Evolutionary conservation across 2,888 invertebrate species (phyloP), one percentile per base, ranked within the genome.

Genomic region (Hylaea fasciaria): DNA sequence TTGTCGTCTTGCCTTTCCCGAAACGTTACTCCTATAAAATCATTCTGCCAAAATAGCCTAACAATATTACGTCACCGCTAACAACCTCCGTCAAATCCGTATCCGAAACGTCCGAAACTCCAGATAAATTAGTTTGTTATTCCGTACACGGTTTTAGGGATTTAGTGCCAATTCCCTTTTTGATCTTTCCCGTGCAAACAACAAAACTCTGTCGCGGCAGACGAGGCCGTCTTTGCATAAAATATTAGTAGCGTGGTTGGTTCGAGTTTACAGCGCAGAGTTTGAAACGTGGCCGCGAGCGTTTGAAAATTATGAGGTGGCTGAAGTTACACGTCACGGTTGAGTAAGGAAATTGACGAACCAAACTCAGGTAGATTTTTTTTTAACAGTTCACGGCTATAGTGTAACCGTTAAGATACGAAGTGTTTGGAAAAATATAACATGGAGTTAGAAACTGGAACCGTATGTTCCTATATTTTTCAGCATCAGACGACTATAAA

Each of bases 91-190:
- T 63, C 65, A 66, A 76, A 72, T 78, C 72, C 74, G 74, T 80
- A 81, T 85, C 81, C 83, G 83, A 86, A 82, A 83, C 61, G 58
- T 81, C 80, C 69, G 73, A 37, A 70, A 68, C 72, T 72, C 73
- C 72, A 80, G 82, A 83, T 80, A 85, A 86, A 88, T 89, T 84
- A 83, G 82, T 87, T 88, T 86, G 85, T 85, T 88, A 90, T 90
- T 87, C 90, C 78, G 82, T 78, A 82, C 87, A 84, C 84, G 85
- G 73, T 72, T 72, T 64, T 56, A 72, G 76, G 88, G 89, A 89
- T 89, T 90, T 86, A 82, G 82, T 82, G 86, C 78, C 89, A 88
- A 89, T 90, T 89, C 88, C 86, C 86, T 85, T 89, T 87, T 87
- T 89, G 90, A 90, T 89, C 89, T 89, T 84, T 86, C 78, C 63